phyloP scores from a whole-genome alignment of 2,113 vertebrate species.

The Podiceps cristatus region DNA sequence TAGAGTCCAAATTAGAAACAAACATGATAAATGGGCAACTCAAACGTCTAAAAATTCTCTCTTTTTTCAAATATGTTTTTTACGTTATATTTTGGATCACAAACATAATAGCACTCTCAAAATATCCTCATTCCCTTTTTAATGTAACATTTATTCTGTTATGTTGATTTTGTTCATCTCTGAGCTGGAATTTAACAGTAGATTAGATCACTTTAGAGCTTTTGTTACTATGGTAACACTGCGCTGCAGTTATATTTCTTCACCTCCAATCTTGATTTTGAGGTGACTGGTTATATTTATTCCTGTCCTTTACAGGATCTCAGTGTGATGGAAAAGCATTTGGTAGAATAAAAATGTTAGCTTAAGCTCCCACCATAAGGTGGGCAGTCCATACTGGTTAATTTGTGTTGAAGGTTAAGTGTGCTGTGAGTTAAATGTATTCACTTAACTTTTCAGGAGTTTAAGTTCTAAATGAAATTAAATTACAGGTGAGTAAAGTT shows the following conservation, averaged over 20 bases:
- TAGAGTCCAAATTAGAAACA: background rate
- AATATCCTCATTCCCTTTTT: constrained; percentile 26
- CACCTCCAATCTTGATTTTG: constrained; percentile 69
- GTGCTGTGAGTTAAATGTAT: background rate
- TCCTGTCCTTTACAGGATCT: constrained; percentile 56
- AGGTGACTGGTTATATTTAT: constrained; percentile 72
- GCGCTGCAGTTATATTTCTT: constrained; percentile 52
- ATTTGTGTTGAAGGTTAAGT: background rate
- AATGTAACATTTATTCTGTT: constrained; percentile 63
- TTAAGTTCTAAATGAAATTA: background rate
- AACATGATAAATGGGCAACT: background rate
- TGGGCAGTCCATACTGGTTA: background rate
- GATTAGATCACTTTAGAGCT: constrained; percentile 77
- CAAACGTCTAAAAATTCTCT: background rate
- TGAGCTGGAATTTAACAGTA: constrained; percentile 72
- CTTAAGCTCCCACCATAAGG: background rate
- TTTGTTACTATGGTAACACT: constrained; percentile 78
- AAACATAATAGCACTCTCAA: constrained; percentile 26
- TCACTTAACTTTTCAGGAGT: background rate
- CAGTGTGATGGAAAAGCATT: constrained; percentile 35
- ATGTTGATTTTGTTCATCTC: constrained; percentile 73
- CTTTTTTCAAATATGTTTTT: background rate
- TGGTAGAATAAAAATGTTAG: constrained; percentile 33
- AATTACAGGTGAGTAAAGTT: background rate
- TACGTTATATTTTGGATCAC: background rate